phyloP scores from a whole-genome alignment of 2,113 vertebrate genomes.

The Mugil cephalus region DNA sequence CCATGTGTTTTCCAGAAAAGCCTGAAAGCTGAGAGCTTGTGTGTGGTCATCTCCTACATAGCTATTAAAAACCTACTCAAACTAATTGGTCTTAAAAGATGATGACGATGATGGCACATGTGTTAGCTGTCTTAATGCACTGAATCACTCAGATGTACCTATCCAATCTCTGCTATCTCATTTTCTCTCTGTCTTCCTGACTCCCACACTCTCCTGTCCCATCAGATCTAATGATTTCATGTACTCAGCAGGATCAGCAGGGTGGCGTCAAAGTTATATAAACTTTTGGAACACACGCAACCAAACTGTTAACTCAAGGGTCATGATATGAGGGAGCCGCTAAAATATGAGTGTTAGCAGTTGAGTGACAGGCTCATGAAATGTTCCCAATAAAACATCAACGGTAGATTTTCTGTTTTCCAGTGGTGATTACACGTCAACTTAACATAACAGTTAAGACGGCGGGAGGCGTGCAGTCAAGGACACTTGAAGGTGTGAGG shows the following conservation, averaged over 20 bases:
- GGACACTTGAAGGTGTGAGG: conserved; percentile 17
- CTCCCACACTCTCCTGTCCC: not conserved
- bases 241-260: conserved; percentile 34
- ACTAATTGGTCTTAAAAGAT: too few relatives aligned
- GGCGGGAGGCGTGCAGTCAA: conserved; percentile 21
- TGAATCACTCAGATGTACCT: too few relatives aligned
- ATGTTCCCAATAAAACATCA: conserved; percentile 5
- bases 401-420: conserved; percentile 10
- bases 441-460: not conserved
- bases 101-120: too few relatives aligned
- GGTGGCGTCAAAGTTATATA: not conserved
- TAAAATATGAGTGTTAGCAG: conserved; percentile 6
- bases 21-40: too few relatives aligned
- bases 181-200: not conserved
- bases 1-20: not conserved
- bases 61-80: too few relatives aligned
- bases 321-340: not conserved
- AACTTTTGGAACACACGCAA: conserved; percentile 7
- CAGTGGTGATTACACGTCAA: conserved; percentile 6
- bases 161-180: too few relatives aligned
- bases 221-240: not conserved
- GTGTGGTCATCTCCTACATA: too few relatives aligned
- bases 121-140: too few relatives aligned
- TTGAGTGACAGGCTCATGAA: conserved; percentile 25
- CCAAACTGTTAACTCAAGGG: conserved; percentile 9